These are phyloP conservation scores for Mythimna impura DNA, from an alignment of 2,888 invertebrate genomes.

Conservation along the genomic window DNA sequence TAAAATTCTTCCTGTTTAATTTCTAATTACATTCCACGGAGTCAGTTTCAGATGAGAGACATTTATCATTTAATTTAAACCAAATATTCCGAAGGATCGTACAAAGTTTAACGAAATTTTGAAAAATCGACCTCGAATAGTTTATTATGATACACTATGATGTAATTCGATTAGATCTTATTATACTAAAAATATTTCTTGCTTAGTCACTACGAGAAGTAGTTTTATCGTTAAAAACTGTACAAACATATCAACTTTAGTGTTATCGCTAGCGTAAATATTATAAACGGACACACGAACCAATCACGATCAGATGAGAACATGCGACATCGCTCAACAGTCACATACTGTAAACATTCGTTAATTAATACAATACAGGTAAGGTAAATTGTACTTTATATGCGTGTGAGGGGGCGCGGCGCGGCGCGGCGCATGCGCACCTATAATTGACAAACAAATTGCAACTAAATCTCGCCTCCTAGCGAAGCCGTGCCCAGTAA, in stretches of 20 bases:
- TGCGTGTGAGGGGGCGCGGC: conserved; percentile 70
- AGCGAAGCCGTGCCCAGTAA: not conserved
- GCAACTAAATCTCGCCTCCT: conserved; percentile 8
- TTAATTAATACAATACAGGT: conserved; percentile 73
- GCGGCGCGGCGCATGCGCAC: conserved; percentile 17
- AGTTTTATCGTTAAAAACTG: conserved; percentile 87
- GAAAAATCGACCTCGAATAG: conserved; percentile 80
- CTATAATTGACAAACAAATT: conserved; percentile 47
- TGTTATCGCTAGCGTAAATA: conserved; percentile 81
- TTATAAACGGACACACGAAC: conserved; percentile 75
- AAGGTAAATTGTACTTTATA: conserved; percentile 84
- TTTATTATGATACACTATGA: conserved; percentile 87
- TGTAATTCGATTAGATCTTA: conserved; percentile 90
- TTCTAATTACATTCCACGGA: conserved; percentile 88
- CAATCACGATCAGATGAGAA: conserved; percentile 70
- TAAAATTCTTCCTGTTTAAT: conserved; percentile 89
- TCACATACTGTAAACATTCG: conserved; percentile 73
- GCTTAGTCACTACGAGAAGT: conserved; percentile 89
- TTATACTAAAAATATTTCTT: conserved; percentile 89
- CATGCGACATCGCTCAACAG: conserved; percentile 77
- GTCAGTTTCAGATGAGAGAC: conserved; percentile 81
- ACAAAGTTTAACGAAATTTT: conserved; percentile 84
- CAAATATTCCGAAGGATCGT: conserved; percentile 81
- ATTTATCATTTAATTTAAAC: conserved; percentile 78
- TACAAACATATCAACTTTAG: conserved; percentile 87